These are phyloP conservation scores for Coranthus polyacanthus DNA, from an alignment of 2,797 vertebrate genomes.

Conservation along the genomic window DNA sequence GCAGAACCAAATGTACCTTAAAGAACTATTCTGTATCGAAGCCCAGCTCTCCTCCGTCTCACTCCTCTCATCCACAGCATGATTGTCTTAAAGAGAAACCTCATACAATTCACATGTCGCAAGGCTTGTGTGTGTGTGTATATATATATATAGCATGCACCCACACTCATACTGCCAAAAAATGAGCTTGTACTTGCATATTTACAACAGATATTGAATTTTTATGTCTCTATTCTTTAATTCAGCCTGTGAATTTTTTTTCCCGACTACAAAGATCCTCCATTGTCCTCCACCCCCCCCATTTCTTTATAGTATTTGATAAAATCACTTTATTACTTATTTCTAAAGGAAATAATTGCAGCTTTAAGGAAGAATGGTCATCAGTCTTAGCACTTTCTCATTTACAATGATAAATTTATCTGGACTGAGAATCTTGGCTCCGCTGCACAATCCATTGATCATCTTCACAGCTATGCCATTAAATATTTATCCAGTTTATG, in stretches of 20 bases:
- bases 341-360: constrained; percentile 49
- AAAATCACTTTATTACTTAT: constrained; percentile 45
- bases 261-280: constrained; percentile 30
- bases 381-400: constrained; percentile 59
- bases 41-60: constrained; percentile 19
- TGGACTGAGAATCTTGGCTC: constrained; percentile 51
- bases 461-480: constrained; percentile 69
- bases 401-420: constrained; percentile 65
- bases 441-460: constrained; percentile 63
- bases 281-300: not conserved
- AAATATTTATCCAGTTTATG: constrained; percentile 77
- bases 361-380: constrained; percentile 40
- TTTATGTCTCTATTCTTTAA: constrained; percentile 9
- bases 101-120: not conserved
- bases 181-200: not conserved
- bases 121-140: too few species aligned
- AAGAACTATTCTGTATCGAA: constrained; percentile 53
- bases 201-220: constrained; percentile 1
- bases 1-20: constrained; percentile 62
- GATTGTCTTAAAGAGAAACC: constrained; percentile 10
- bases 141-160: not conserved
- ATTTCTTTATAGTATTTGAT: not conserved
- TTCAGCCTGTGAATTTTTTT: constrained; percentile 11
- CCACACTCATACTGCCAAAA: not conserved
- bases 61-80: constrained; percentile 51